phyloP scores from a whole-genome alignment of 2,797 vertebrate genomes.

The Artibeus lituratus region DNA sequence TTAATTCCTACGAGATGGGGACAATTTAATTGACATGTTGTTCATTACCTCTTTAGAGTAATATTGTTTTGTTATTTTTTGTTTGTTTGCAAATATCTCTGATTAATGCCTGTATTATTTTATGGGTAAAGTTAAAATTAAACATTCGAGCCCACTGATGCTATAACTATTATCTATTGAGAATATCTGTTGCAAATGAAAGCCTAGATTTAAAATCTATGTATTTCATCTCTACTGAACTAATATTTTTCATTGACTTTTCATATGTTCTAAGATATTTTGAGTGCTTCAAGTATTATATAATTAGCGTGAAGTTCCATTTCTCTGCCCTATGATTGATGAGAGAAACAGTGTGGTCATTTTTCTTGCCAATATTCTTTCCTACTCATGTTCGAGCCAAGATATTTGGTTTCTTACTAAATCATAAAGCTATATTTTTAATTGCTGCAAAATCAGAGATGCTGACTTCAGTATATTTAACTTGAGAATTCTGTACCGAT shows the following conservation, averaged over 20 bases:
- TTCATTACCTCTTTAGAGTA: background rate
- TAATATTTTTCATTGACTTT: constrained; percentile 24
- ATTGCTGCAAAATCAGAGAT: constrained; percentile 46
- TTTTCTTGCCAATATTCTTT: constrained; percentile 60
- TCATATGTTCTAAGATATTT: background rate
- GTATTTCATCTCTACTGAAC: background rate
- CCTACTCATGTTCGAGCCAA: background rate
- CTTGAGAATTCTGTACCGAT: constrained; percentile 20
- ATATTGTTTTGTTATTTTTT: background rate
- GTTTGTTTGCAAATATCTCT: background rate
- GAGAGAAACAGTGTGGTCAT: constrained; percentile 30
- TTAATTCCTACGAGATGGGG: background rate
- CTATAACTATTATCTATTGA: background rate
- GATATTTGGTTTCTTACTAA: constrained; percentile 44
- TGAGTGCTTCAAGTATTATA: constrained; percentile 27
- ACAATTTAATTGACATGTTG: background rate
- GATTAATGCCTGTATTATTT: background rate
- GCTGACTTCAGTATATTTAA: constrained; percentile 28
- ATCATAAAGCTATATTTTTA: constrained; percentile 42
- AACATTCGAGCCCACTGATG: background rate
- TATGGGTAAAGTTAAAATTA: background rate
- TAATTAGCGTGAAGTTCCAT: constrained; percentile 37
- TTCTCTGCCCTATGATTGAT: constrained; percentile 27
- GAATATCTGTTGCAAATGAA: background rate
- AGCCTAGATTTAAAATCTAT: background rate